Base-by-base conservation (phyloP, 64 coral and sea anemone species). In the Pachyseris speciosa region DNA sequence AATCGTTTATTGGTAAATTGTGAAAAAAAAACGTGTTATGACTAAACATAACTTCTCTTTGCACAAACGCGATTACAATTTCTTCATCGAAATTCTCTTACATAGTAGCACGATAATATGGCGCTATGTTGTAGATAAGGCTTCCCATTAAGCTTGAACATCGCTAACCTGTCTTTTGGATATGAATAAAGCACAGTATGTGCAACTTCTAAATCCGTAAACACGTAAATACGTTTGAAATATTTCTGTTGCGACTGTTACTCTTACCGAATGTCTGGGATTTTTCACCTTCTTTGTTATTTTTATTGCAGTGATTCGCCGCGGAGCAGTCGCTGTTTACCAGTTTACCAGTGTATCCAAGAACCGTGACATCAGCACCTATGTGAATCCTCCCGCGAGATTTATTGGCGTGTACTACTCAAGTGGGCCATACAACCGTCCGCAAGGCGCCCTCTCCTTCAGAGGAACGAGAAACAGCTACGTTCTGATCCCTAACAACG, bases 401-500 rank as follows among this genome's bases (percentile, higher is more conserved):
- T 55, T 91, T 74, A 11, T 83, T 15, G 39, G 69, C 13, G 66
- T 91, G 0, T 17, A 22, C 16, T 91, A 91, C 78, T 73, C 55
- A 15, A 24, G 4, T 25, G 89, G 89, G 19, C 89, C 89, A 12
- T 49, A 91, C 36, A 34, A 67, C n/a, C 51, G 84, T 55, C 89
- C 89, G 9, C 31, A 83, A 34, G 89, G 89, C 2, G 78, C 89
- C 29, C 45, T 70, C 6, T 60, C 41, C 45, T 84, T 91, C 9
- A 51, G 53, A 57, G 53, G 51, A 20, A 38, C 9, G 11, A 80
- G 32, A 40, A 78, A 67, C 13, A 93, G 90, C 55, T 96, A 69
- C 68, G 85, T 87, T 6, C 20, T 76, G 25, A 89, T 96, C 49
- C 78, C 78, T 22, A 96, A 92, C 69, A 85, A 85, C 30, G 89